Evolutionary conservation across 92 coral and sea anemone genomes (phyloP).

Genomic region (Bergia puertoricense): DNA sequence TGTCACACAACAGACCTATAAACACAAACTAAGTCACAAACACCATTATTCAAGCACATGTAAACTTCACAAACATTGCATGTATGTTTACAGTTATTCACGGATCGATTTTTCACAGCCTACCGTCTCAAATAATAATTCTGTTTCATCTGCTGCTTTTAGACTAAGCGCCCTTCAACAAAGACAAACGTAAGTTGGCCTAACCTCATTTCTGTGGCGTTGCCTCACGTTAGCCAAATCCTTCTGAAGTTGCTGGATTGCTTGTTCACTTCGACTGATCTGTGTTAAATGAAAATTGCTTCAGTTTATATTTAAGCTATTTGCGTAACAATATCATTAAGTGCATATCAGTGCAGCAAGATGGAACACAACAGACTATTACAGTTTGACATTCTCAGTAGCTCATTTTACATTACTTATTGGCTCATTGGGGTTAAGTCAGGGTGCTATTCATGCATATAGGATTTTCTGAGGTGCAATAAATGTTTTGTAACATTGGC

Average conservation of each 20-base stretch:
- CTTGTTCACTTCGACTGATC: constrained; percentile 87
- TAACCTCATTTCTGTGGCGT: constrained; percentile 82
- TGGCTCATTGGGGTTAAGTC: no score
- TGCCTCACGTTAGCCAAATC: constrained; percentile 73
- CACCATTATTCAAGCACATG: not conserved
- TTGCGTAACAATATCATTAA: not conserved
- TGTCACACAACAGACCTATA: no score
- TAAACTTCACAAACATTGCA: not conserved
- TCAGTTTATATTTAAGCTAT: not conserved
- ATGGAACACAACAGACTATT: not conserved
- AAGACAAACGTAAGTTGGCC: not conserved
- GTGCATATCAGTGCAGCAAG: not conserved
- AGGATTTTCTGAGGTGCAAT: not conserved
- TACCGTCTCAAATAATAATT: no score
- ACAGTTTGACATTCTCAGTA: not conserved
- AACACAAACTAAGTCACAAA: not conserved
- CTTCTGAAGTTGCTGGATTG: constrained; percentile 79
- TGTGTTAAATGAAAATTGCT: constrained; percentile 20
- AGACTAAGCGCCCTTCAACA: no score
- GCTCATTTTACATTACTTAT: no score
- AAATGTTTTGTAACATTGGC: not conserved
- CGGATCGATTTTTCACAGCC: no score
- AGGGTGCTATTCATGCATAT: not conserved
- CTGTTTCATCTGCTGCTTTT: no score
- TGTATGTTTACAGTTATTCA: no score